phyloP scores from a whole-genome alignment of 64 coral and sea anemone species.

The Montipora efflorescens region DNA sequence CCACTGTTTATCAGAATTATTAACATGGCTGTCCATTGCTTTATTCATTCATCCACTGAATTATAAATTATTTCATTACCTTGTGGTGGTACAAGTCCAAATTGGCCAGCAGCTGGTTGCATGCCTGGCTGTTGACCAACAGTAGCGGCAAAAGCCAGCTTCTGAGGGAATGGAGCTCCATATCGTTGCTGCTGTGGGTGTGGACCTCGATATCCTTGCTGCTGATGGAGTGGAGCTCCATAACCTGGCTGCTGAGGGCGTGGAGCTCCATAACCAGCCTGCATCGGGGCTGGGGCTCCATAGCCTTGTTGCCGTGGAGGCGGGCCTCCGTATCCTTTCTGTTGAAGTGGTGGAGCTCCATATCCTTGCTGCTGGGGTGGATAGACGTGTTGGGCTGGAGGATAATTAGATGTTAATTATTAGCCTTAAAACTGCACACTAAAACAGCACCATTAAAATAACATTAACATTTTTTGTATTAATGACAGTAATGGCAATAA shows the following conservation, averaged over 20 bases:
- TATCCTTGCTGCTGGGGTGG: conserved; percentile 21
- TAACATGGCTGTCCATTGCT: no score
- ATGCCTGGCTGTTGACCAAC: no score
- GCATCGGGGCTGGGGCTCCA: conserved; percentile 27
- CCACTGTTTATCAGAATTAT: no score
- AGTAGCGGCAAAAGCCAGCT: background rate
- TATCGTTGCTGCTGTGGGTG: background rate
- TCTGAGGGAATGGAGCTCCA: no score
- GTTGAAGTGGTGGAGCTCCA: conserved; percentile 33
- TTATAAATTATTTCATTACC: background rate
- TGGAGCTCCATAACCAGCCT: conserved; percentile 26
- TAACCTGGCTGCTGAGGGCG: conserved; percentile 44
- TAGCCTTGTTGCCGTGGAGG: conserved; percentile 18
- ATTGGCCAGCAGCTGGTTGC: background rate
- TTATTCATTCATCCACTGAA: no score
- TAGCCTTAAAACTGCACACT: no score
- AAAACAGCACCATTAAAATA: no score
- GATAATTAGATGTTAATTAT: background rate
- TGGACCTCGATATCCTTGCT: conserved; percentile 17
- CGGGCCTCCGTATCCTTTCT: conserved; percentile 35
- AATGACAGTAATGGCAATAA: no score
- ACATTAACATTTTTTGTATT: no score
- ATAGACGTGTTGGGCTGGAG: conserved; percentile 20
- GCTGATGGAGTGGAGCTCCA: conserved; percentile 17
- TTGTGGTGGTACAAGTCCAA: conserved; percentile 21